phyloP scores from a whole-genome alignment of 2,113 vertebrate species.

The Emydura subglobosa region DNA sequence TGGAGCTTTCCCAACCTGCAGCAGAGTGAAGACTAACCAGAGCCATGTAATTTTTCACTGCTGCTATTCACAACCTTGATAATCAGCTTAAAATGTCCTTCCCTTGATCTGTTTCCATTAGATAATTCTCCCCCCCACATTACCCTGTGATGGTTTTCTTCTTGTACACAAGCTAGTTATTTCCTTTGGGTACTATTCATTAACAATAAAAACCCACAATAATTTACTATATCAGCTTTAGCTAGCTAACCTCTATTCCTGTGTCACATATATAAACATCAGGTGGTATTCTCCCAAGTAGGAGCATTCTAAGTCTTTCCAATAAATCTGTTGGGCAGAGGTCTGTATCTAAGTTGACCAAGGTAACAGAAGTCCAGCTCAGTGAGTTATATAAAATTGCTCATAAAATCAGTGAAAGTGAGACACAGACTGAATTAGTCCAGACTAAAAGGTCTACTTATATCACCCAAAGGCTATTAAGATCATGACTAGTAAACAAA shows the following conservation, averaged over 20 bases:
- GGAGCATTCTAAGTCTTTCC: neutral
- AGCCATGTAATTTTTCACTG: neutral
- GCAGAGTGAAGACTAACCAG: neutral
- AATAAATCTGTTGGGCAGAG: neutral
- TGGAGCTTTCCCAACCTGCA: neutral
- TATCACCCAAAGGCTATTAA: neutral
- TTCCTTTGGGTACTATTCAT: neutral
- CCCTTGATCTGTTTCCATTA: neutral
- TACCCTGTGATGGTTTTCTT: neutral
- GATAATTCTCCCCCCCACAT: neutral
- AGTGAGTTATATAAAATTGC: neutral
- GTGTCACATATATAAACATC: neutral
- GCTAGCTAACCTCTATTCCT: neutral
- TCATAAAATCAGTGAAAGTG: neutral
- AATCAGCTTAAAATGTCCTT: neutral
- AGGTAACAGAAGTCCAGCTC: neutral
- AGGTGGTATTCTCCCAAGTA: neutral
- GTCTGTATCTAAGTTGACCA: neutral
- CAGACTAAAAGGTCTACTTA: neutral
- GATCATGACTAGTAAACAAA: neutral
- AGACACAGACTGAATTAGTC: neutral
- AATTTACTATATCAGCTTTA: neutral
- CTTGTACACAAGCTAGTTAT: conserved; percentile 24
- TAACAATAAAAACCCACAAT: conserved; percentile 28
- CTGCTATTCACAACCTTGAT: neutral